These are phyloP conservation scores for Dipus sagitta DNA, from an alignment of 2,797 vertebrate genomes.

Conservation along the genomic window DNA sequence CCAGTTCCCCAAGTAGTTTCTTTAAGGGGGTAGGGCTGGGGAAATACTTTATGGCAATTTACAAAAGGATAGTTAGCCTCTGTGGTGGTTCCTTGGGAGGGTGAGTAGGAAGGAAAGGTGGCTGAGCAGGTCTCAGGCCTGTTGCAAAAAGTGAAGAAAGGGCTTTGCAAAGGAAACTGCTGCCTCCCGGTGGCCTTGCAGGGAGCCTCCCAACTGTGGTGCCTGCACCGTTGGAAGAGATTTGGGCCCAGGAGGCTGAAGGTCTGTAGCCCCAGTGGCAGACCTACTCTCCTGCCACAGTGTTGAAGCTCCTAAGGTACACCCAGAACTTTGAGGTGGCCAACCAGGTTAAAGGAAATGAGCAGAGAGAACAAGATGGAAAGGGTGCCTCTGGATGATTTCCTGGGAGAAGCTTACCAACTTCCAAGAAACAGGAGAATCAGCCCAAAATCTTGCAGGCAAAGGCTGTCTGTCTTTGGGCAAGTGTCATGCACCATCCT, in stretches of 20 bases:
- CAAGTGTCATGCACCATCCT: neutral
- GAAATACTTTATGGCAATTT: constrained; percentile 18
- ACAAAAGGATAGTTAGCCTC: neutral
- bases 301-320: neutral
- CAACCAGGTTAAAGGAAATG: constrained; percentile 19
- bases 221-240: neutral
- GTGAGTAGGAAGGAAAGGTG: neutral
- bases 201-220: neutral
- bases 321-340: neutral
- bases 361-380: constrained; percentile 17
- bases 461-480: neutral
- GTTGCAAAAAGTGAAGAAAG: neutral
- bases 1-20: neutral
- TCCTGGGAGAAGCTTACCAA: neutral
- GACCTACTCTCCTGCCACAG: neutral
- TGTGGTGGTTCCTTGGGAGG: neutral
- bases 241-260: neutral
- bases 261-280: neutral
- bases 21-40: neutral
- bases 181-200: constrained; percentile 51
- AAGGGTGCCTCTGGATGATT: constrained; percentile 9
- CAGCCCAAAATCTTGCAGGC: neutral
- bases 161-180: neutral
- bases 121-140: neutral
- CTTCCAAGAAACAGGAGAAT: constrained; percentile 6